Conservation (phyloP, 2,888 invertebrate species). For the Cephus rjabovi region DNA sequence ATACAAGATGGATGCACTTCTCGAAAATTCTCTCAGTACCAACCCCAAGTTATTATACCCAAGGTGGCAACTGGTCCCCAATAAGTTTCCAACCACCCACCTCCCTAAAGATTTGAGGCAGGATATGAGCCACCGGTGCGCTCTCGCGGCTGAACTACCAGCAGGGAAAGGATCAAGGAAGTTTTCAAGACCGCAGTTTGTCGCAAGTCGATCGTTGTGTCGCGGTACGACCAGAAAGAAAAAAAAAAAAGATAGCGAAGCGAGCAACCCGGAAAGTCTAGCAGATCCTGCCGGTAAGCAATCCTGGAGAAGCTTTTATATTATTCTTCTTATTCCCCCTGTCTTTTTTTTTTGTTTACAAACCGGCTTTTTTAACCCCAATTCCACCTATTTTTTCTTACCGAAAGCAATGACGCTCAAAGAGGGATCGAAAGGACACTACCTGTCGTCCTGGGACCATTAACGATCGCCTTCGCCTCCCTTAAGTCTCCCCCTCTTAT, state of each 20-base stretch:
- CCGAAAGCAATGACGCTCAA: neutral
- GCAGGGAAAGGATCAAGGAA: conserved; percentile 31
- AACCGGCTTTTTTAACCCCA: conserved; percentile 5
- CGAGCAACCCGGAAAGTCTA: conserved; percentile 16
- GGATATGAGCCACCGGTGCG: neutral
- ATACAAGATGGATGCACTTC: neutral
- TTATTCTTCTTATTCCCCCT: conserved; percentile 18
- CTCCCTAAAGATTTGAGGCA: neutral
- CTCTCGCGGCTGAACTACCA: neutral
- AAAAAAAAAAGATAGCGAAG: neutral
- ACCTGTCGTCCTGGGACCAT: neutral
- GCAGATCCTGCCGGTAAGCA: neutral
- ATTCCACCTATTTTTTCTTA: conserved; percentile 24
- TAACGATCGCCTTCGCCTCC: conserved; percentile 1
- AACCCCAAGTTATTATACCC: neutral
- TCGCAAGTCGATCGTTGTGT: conserved; percentile 28
- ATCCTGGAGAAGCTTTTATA: conserved; percentile 17
- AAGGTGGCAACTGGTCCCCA: neutral
- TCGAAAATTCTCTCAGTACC: neutral
- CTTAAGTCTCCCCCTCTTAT: conserved; percentile 8
- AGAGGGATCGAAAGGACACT: neutral
- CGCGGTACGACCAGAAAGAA: neutral
- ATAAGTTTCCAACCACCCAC: neutral
- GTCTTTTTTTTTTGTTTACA: conserved; percentile 5
- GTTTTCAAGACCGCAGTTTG: conserved; percentile 36